Percentiles rank a stretch among this genome's conserved stretches.
phyloP scores from a whole-genome alignment of 2,113 vertebrate genomes.

The Lichenostomus cassidix region DNA sequence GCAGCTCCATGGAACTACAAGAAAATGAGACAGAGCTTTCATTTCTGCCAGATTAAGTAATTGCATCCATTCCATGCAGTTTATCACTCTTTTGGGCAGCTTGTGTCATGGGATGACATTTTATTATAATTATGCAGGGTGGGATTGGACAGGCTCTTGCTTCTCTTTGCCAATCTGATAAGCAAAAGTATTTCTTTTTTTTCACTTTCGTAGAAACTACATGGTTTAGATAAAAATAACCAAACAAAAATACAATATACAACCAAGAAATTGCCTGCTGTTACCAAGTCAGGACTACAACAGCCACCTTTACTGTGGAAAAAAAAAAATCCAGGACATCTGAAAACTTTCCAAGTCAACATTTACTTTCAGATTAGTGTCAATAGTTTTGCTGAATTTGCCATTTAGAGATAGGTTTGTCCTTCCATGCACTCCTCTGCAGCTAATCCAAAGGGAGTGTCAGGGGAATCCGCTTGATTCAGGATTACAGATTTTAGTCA shows the following conservation, averaged over 20 bases:
- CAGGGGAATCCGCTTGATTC: background rate
- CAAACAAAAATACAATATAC: background rate
- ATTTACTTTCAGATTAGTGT: background rate
- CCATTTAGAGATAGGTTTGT: conserved; percentile 3
- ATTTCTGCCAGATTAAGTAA: conserved; percentile 54
- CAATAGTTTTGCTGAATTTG: background rate
- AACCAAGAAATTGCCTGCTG: background rate
- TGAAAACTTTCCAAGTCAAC: conserved; percentile 40
- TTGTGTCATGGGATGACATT: conserved; percentile 52
- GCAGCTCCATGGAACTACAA: background rate
- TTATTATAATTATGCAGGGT: conserved; percentile 32
- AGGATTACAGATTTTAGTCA: background rate
- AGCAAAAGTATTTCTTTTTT: background rate
- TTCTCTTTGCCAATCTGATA: conserved; percentile 58
- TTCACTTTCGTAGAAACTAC: conserved; percentile 33
- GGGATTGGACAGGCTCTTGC: conserved; percentile 34
- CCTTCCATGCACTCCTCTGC: background rate
- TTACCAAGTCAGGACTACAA: background rate
- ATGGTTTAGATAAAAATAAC: conserved; percentile 27
- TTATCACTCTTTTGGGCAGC: conserved; percentile 35
- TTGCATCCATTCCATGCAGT: conserved; percentile 10
- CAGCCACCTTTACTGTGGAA: background rate
- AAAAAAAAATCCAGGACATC: background rate
- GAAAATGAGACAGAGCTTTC: background rate
- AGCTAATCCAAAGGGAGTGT: background rate